Evolutionary conservation across 2,888 invertebrate genomes (phyloP).

Genomic region (Zaprionus bogoriensis): DNA sequence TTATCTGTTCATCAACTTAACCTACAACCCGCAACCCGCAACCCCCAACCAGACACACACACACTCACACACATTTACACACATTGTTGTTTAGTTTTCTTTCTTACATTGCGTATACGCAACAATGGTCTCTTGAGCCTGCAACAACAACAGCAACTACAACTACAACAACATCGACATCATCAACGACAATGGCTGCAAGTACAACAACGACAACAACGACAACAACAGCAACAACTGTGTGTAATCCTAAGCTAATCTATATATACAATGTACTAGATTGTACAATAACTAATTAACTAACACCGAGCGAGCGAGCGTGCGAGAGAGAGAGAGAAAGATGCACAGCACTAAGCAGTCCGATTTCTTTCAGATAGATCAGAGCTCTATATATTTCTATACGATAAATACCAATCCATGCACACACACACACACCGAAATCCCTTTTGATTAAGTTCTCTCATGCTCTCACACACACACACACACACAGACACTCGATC

Average conservation of each 20-base stretch:
- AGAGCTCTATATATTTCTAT: constrained; percentile 18
- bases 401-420: constrained; percentile 3
- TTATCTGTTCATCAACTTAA: background rate
- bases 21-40: background rate
- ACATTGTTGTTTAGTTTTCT: constrained; percentile 7
- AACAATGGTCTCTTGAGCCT: background rate
- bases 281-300: constrained; percentile 55
- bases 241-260: constrained; percentile 40
- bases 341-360: constrained; percentile 36
- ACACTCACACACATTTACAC: background rate
- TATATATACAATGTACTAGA: constrained; percentile 57
- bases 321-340: background rate
- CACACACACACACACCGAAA: background rate
- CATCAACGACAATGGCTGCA: constrained; percentile 6
- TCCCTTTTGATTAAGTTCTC: constrained; percentile 5
- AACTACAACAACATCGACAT: constrained; percentile 24
- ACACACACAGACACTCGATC: background rate
- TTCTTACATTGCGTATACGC: background rate
- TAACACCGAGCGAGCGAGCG: background rate
- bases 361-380: constrained; percentile 24
- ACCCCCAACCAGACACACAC: background rate
- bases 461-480: constrained; percentile 1
- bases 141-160: constrained; percentile 11
- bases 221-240: constrained; percentile 7
- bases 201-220: constrained; percentile 14